phyloP scores from a whole-genome alignment of 2,888 invertebrate genomes.

The Pocota personata region DNA sequence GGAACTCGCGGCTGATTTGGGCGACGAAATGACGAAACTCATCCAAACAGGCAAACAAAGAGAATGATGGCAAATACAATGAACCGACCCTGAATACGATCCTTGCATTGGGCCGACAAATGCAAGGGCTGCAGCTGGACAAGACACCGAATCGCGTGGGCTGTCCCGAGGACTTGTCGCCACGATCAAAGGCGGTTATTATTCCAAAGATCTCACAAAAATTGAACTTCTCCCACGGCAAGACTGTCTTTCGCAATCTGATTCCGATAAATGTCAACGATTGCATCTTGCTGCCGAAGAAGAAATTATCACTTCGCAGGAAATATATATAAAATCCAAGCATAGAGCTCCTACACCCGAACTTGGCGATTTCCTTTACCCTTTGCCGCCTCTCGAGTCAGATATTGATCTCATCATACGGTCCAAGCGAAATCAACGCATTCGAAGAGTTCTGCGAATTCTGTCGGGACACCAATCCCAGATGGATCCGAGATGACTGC shows the following conservation, averaged over 20 bases:
- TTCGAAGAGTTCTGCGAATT: constrained; percentile 62
- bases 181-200: constrained; percentile 75
- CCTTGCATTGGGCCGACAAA: constrained; percentile 73
- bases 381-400: constrained; percentile 76
- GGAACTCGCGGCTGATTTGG: constrained; percentile 25
- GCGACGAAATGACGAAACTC: constrained; percentile 30
- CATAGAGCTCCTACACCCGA: constrained; percentile 75
- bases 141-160: constrained; percentile 20
- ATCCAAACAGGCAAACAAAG: constrained; percentile 47
- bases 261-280: constrained; percentile 79
- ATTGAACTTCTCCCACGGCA: constrained; percentile 77
- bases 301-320: constrained; percentile 59
- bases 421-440: constrained; percentile 31
- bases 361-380: constrained; percentile 77
- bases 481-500: constrained; percentile 48
- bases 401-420: constrained; percentile 70
- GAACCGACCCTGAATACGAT: constrained; percentile 76
- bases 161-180: constrained; percentile 71
- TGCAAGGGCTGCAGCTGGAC: constrained; percentile 68
- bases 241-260: constrained; percentile 77
- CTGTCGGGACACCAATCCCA: constrained; percentile 56
- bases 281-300: constrained; percentile 74
- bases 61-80: constrained; percentile 65
- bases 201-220: constrained; percentile 78
- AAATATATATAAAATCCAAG: constrained; percentile 55